Evolutionary conservation across 92 coral and sea anemone genomes (phyloP), one percentile per base, ranked within the genome.

Genomic region (Siderastrea radians): DNA sequence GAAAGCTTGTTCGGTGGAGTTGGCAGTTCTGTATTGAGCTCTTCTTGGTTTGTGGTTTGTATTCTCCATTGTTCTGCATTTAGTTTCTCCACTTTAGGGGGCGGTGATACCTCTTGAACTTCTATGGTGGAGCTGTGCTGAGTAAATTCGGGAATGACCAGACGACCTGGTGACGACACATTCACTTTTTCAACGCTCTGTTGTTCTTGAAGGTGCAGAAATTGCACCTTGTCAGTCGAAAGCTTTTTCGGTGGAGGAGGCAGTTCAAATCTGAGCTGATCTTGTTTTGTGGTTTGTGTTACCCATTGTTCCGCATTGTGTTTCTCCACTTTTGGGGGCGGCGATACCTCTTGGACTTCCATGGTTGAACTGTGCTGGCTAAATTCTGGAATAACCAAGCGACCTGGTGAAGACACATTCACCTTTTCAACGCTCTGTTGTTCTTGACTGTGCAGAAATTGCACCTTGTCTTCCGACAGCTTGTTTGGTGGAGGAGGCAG

Each of bases 21-120:
- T 14, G 78, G 78, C 49, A 44, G 61, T 53, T 74, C 78, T 74
- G 78, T 51, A 7, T 62, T 16, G 62, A 74, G 46, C 26, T 74
- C 78, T 74, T 74, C 78, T 58, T 74, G 78, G 1, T 19, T 52
- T 17, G 16, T 12, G 26, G 43, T 58, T 45, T 52, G 61, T 51
- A 62, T 74, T 74, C 52, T 26, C 78, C 78, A 74, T 61, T 74
- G 60, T 16, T 72, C 60, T 7, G 77, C 6, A 4, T 72, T 9
- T 3, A 2, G 16, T 44, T 47, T 60, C 7, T 69, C 74, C n/a
- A 69, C 51, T 44, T 69, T 69, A 7, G 74, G 74, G 1, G 38
- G 52, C 2, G 74, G 74, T 0, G 16, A 8, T 1, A 6, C 1
- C 10, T 69, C 51, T 44, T 69, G 8, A 1, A 5, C 51, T 43